Conservation (phyloP, 2,113 vertebrate genomes). For the Lipophrys pholis region DNA sequence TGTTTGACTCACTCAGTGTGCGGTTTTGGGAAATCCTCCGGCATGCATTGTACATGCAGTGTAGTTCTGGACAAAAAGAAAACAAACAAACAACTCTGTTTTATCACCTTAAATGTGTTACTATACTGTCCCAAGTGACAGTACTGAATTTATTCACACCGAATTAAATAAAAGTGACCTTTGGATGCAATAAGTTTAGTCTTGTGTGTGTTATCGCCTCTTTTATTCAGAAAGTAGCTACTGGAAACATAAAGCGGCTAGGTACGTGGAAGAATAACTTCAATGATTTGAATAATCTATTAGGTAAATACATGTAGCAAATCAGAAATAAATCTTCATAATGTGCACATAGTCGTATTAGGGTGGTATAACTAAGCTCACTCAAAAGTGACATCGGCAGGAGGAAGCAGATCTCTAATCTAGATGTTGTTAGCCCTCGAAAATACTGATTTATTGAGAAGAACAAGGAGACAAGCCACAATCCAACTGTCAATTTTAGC, state of each 20-base stretch:
- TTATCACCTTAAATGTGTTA: conserved; percentile 40
- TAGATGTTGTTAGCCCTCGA: no score
- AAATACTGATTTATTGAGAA: background rate
- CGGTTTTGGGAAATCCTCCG: conserved; percentile 6
- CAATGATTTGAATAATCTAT: no score
- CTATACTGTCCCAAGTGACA: conserved; percentile 41
- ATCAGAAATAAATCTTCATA: no score
- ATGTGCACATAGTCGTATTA: no score
- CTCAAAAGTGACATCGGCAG: no score
- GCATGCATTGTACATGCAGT: conserved; percentile 25
- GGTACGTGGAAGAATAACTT: no score
- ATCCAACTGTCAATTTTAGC: no score
- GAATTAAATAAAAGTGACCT: conserved; percentile 82
- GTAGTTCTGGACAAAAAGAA: conserved; percentile 35
- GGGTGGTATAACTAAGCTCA: no score
- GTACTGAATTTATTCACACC: conserved; percentile 61
- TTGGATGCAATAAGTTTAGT: conserved; percentile 41
- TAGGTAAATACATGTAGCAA: no score
- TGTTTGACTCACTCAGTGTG: conserved; percentile 34
- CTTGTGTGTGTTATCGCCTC: background rate
- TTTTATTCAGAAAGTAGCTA: no score
- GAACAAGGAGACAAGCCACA: background rate
- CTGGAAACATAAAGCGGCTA: no score
- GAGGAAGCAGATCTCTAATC: no score
- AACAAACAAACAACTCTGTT: conserved; percentile 24